These are phyloP conservation scores for Dryobota labecula DNA, from an alignment of 2,888 invertebrate species.

Conservation along the genomic window DNA sequence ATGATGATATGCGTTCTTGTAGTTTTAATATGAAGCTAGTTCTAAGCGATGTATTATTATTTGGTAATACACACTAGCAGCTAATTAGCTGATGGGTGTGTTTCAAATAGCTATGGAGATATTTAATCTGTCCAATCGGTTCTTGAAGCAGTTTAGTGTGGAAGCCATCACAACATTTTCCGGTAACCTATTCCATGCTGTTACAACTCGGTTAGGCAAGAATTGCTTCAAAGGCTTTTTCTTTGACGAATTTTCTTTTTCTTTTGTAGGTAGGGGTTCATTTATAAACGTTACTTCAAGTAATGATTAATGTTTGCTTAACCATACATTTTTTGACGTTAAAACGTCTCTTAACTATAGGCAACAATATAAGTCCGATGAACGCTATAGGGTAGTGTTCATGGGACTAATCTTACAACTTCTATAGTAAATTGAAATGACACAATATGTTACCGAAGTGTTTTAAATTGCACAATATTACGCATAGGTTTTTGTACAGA, in stretches of 20 bases:
- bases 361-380: neutral
- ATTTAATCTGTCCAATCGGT: too few relatives aligned
- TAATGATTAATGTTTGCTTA: too few relatives aligned
- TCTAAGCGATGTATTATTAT: neutral
- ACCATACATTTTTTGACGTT: too few relatives aligned
- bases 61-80: too few relatives aligned
- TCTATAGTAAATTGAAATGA: neutral
- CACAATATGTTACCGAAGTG: neutral
- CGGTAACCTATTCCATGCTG: too few relatives aligned
- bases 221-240: too few relatives aligned
- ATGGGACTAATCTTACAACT: neutral
- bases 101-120: too few relatives aligned
- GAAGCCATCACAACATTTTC: too few relatives aligned
- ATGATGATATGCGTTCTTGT: neutral
- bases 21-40: neutral
- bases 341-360: neutral
- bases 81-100: too few relatives aligned
- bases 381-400: neutral
- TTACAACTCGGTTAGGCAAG: too few relatives aligned
- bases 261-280: neutral
- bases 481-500: neutral
- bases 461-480: constrained; percentile 6
- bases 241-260: too few relatives aligned
- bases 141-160: too few relatives aligned
- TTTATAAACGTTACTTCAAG: neutral